Base-by-base conservation (phyloP, 37 sponge, comb jelly and placozoan genomes). In the Chondrilla cf. caribensis region DNA sequence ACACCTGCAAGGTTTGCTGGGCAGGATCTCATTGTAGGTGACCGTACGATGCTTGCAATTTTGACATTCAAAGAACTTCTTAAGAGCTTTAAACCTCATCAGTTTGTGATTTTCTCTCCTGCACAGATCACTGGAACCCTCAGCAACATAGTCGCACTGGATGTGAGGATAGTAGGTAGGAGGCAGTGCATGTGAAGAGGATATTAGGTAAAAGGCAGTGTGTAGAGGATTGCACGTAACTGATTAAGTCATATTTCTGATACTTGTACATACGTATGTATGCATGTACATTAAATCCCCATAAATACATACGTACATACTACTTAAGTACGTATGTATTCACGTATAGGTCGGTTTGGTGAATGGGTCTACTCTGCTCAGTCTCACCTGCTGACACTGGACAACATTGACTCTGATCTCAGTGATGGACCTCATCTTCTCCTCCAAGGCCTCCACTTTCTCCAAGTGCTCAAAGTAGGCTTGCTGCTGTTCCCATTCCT, bases 131-230 rank as follows among this genome's bases (percentile, higher is more conserved):
- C 87, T 75, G 24, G 79, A 81, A 36, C 25, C 38, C 70, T 94
- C 92, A 26, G 95, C 89, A 1, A 77, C 62, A 66, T 94, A 94
- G 0, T 75, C 58, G 59, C 95, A 94, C 83, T 87, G 57, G n/a
- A 44, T 67, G 29, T 17, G 1, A 22, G 3, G 35, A 40, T 47
- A n/a, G n/a, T n/a, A n/a, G n/a, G n/a, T n/a, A n/a, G n/a, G n/a
- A n/a, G n/a, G n/a, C n/a, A n/a, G n/a, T n/a, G n/a, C n/a, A n/a
- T n/a, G n/a, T n/a, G n/a, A n/a, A n/a, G n/a, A n/a, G n/a, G n/a
- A n/a, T n/a, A n/a, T n/a, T n/a, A n/a, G n/a, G n/a, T n/a, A n/a
- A n/a, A n/a, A n/a, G n/a, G n/a, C n/a, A n/a, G n/a, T n/a, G n/a
- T n/a, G n/a, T n/a, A n/a, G n/a, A n/a, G n/a, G n/a, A n/a, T n/a